These are phyloP conservation scores for Rhabditoides inermis DNA, from an alignment of 2,888 invertebrate species.

Conservation along the genomic window DNA sequence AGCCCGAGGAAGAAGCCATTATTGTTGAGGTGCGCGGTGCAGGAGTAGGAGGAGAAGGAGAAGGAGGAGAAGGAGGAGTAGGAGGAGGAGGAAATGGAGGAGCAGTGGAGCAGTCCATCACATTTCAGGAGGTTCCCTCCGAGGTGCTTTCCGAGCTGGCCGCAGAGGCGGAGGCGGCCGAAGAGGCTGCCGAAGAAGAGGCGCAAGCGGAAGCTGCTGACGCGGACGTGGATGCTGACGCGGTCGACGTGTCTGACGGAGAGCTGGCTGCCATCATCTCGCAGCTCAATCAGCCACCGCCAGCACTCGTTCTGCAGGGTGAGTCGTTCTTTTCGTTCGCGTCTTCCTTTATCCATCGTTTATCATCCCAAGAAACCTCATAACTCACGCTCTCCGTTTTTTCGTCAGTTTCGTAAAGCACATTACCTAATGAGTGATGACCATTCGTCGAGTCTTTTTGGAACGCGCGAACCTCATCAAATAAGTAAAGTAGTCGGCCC, in stretches of 20 bases:
- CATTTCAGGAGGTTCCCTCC: too few species aligned
- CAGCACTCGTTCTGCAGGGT: constrained; percentile 7
- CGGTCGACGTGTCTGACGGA: not conserved
- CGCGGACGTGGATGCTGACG: too few species aligned
- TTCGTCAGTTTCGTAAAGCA: too few species aligned
- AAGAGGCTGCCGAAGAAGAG: too few species aligned
- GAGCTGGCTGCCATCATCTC: constrained; percentile 6
- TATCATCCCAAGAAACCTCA: not conserved
- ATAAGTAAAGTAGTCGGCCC: too few species aligned
- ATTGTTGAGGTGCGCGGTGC: not conserved
- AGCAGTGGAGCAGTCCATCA: not conserved
- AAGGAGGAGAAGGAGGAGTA: not conserved
- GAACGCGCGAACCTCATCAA: too few species aligned
- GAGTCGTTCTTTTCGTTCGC: not conserved
- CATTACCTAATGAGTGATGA: too few species aligned
- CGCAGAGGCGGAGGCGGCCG: too few species aligned
- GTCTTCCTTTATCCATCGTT: not conserved
- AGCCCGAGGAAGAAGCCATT: not conserved
- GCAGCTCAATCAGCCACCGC: constrained; percentile 5
- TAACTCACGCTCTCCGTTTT: too few species aligned
- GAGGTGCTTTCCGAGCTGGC: too few species aligned
- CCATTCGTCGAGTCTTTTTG: too few species aligned
- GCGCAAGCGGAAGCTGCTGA: too few species aligned
- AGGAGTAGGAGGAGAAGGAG: not conserved
- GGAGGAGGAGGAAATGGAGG: not conserved